These are phyloP conservation scores for Ellobium chinense DNA, from an alignment of 2,888 invertebrate genomes.

Conservation along the genomic window DNA sequence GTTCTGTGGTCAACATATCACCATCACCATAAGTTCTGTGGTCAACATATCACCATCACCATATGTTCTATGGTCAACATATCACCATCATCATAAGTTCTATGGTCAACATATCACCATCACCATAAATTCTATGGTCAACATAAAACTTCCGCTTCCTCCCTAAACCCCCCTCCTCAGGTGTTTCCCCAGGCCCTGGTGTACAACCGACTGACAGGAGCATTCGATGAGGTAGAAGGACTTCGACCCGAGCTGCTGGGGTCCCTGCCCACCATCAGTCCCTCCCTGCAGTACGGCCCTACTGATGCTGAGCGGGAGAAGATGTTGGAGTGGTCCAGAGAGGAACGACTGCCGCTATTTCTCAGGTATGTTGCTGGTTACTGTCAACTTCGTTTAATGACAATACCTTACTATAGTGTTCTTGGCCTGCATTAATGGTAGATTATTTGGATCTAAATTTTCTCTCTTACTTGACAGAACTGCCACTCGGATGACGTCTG, in stretches of 20 bases:
- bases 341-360: constrained; percentile 76
- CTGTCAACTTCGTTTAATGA: too few species aligned
- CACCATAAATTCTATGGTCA: background rate
- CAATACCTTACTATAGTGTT: too few species aligned
- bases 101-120: too few species aligned
- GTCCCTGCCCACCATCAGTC: constrained; percentile 41
- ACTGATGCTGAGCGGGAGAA: constrained; percentile 76
- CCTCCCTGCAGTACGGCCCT: constrained; percentile 72
- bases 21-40: too few species aligned
- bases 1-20: too few species aligned
- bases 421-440: too few species aligned
- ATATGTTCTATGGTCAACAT: too few species aligned
- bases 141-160: background rate
- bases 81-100: too few species aligned
- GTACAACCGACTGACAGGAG: constrained; percentile 77
- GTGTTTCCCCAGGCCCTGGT: constrained; percentile 77
- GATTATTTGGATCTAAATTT: too few species aligned
- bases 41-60: too few species aligned
- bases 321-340: constrained; percentile 77
- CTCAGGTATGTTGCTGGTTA: constrained; percentile 64
- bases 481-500: too few species aligned
- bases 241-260: constrained; percentile 41
- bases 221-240: constrained; percentile 70
- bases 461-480: too few species aligned
- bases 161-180: constrained; percentile 53